A percentile compares a stretch with the other conserved stretches of the same genome.
These are phyloP conservation scores for Anorthoa munda DNA, from an alignment of 2,888 invertebrate species.

Conservation along the genomic window DNA sequence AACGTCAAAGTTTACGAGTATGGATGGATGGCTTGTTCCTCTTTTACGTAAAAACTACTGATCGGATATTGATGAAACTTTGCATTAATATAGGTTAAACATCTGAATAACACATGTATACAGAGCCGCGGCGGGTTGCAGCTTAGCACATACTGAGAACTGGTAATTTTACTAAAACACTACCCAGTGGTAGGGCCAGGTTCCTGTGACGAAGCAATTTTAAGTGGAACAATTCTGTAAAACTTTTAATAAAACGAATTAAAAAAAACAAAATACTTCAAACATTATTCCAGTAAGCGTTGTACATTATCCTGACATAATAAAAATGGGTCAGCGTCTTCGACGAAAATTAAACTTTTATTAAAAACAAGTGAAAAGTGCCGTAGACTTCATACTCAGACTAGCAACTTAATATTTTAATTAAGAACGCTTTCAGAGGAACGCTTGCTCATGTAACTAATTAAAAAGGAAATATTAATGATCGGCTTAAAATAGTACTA, in stretches of 20 bases:
- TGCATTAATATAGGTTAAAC: no score
- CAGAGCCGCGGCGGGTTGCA: no score
- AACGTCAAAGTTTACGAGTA: no score
- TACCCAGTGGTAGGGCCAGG: no score
- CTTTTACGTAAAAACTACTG: no score
- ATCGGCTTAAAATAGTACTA: slow-evolving; percentile 18
- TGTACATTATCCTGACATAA: slow-evolving; percentile 30
- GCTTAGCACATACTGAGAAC: no score
- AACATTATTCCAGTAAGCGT: slow-evolving; percentile 25
- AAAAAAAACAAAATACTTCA: not conserved
- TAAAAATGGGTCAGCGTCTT: slow-evolving; percentile 42
- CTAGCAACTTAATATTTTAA: slow-evolving; percentile 51
- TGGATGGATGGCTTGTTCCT: no score
- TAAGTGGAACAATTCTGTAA: not conserved
- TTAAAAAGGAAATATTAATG: slow-evolving; percentile 47
- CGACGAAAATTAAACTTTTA: slow-evolving; percentile 52
- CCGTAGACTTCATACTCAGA: slow-evolving; percentile 27
- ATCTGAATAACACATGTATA: no score
- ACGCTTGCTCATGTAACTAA: slow-evolving; percentile 48
- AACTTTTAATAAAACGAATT: not conserved
- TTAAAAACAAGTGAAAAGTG: slow-evolving; percentile 52
- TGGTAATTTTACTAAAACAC: no score
- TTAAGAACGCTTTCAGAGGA: slow-evolving; percentile 46
- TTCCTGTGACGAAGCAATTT: no score
- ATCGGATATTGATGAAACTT: no score